Conservation (phyloP, 2,113 vertebrate genomes). For the Trachemys scripta region DNA sequence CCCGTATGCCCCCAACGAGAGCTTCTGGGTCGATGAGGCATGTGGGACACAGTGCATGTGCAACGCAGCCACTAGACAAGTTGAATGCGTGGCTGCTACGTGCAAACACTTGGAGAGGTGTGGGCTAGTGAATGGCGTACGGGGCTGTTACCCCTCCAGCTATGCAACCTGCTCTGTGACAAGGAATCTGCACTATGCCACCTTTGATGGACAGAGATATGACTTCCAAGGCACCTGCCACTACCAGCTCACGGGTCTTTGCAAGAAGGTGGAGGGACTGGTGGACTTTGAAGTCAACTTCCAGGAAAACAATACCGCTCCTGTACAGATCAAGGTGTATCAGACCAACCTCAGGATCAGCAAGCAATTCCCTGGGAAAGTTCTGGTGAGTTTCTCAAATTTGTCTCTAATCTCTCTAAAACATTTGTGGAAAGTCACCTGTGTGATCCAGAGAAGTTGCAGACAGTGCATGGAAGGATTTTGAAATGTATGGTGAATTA, state of each 20-base stretch:
- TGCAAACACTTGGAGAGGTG: conserved; percentile 54
- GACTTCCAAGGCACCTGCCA: conserved; percentile 87
- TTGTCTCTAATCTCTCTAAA: neutral
- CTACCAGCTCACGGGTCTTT: conserved; percentile 66
- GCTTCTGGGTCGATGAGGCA: conserved; percentile 16
- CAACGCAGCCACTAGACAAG: neutral
- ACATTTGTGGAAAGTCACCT: fast-evolving
- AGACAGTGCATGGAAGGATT: neutral
- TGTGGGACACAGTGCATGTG: conserved; percentile 68
- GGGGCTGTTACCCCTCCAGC: conserved; percentile 58
- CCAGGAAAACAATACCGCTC: conserved; percentile 78
- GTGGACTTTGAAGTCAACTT: conserved; percentile 79
- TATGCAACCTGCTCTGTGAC: conserved; percentile 78
- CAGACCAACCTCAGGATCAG: conserved; percentile 71
- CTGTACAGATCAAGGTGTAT: conserved; percentile 74
- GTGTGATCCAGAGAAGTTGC: neutral
- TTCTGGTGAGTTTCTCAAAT: conserved; percentile 77
- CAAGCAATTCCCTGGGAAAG: conserved; percentile 66
- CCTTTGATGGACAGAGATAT: conserved; percentile 82
- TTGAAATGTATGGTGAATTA: neutral
- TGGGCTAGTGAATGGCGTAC: conserved; percentile 47
- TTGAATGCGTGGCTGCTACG: neutral
- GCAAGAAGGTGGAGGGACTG: conserved; percentile 49
- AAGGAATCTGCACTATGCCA: conserved; percentile 86
- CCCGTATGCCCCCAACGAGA: conserved; percentile 5